Conservation (phyloP, 2,113 vertebrate genomes). For the Prinia subflava region DNA sequence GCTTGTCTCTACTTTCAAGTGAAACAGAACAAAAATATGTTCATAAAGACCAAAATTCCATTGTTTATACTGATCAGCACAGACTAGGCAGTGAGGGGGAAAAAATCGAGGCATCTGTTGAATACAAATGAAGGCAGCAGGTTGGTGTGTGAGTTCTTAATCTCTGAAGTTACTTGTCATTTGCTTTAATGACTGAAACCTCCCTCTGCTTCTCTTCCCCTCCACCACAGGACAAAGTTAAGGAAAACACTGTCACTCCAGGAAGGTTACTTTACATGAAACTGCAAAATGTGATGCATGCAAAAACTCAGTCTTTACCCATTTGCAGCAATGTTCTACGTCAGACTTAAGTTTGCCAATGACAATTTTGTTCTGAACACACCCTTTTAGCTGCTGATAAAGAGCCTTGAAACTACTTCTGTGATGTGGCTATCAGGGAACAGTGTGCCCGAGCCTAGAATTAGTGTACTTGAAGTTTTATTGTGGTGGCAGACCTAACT, state of each 20-base stretch:
- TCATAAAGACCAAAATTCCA: slow-evolving; percentile 67
- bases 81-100: slow-evolving; percentile 58
- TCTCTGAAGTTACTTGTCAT: slow-evolving; percentile 32
- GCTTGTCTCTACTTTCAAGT: slow-evolving; percentile 31
- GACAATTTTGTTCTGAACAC: background rate
- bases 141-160: slow-evolving; percentile 18
- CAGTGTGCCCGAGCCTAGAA: background rate
- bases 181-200: background rate
- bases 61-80: slow-evolving; percentile 66
- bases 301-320: background rate
- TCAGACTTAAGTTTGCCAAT: background rate
- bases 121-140: slow-evolving; percentile 72
- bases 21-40: slow-evolving; percentile 52
- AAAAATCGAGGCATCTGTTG: slow-evolving; percentile 47
- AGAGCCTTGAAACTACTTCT: background rate
- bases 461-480: slow-evolving; percentile 35
- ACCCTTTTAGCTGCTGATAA: background rate
- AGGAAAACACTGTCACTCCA: background rate
- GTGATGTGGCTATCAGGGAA: background rate
- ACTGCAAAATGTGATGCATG: background rate
- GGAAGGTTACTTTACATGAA: background rate
- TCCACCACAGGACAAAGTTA: background rate
- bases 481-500: slow-evolving; percentile 23
- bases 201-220: background rate
- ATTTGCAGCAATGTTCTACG: background rate